phyloP scores from a whole-genome alignment of 1,140 invertebrate genomes.

The Cotesia typhae region DNA sequence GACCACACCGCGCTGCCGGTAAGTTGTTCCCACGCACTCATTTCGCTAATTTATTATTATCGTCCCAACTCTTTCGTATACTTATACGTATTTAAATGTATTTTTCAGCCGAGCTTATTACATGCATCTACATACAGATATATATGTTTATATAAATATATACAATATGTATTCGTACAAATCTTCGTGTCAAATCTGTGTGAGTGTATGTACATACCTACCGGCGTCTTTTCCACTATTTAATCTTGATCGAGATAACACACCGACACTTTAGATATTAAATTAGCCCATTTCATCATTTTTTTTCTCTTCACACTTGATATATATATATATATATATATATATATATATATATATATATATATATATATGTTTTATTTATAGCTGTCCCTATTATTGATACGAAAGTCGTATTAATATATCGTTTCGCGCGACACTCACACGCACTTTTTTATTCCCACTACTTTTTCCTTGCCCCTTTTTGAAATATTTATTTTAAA shows the following conservation, averaged over 20 bases:
- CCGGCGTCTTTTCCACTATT: slow-evolving; percentile 2
- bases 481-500: background rate
- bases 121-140: no score
- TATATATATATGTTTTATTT: slow-evolving; percentile 15
- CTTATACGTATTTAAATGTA: slow-evolving; percentile 4
- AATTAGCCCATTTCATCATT: slow-evolving; percentile 19
- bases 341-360: no score
- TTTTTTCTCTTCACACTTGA: slow-evolving; percentile 13
- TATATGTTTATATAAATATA: no score
- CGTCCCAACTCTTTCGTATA: background rate
- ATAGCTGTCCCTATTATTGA: slow-evolving; percentile 38
- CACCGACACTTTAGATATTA: background rate
- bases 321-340: background rate
- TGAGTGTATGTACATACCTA: no score
- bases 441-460: background rate
- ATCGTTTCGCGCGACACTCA: slow-evolving; percentile 10
- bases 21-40: slow-evolving; percentile 38
- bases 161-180: no score
- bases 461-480: background rate
- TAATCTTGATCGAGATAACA: slow-evolving; percentile 15
- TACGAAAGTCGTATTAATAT: slow-evolving; percentile 39
- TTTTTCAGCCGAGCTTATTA: background rate
- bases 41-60: slow-evolving; percentile 14
- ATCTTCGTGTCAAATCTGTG: no score
- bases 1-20: slow-evolving; percentile 59